A percentile compares a stretch with the other conserved stretches of the same genome.
Evolutionary conservation across 37 sponge, comb jelly and placozoan species (phyloP).

Genomic region (Chondrosia reniformis): DNA sequence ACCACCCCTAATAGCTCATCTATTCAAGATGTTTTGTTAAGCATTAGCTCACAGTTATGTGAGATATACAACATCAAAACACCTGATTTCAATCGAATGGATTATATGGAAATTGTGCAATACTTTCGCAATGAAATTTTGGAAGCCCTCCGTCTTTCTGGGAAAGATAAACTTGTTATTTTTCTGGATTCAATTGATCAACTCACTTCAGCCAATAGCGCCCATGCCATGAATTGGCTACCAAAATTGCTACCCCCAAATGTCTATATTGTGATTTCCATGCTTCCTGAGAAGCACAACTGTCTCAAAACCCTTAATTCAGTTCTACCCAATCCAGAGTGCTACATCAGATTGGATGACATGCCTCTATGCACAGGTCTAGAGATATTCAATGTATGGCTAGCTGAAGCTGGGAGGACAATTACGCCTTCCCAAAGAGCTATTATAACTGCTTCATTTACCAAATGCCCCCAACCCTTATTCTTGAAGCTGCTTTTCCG

Average conservation of each 20-base stretch:
- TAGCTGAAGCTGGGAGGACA: constrained; percentile 15
- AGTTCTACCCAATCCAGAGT: constrained; percentile 6
- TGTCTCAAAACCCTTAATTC: constrained; percentile 36
- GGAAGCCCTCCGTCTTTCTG: not conserved
- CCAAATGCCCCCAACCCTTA: constrained; percentile 40
- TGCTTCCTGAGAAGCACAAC: constrained; percentile 41
- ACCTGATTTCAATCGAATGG: constrained; percentile 28
- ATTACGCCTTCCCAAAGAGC: constrained; percentile 15
- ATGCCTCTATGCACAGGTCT: constrained; percentile 34
- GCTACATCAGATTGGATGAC: constrained; percentile 29
- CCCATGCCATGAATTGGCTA: constrained; percentile 58
- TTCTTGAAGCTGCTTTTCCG: constrained; percentile 51
- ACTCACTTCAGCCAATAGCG: constrained; percentile 45
- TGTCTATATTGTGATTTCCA: constrained; percentile 57
- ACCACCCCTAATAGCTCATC: constrained; percentile 52
- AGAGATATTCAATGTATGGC: constrained; percentile 45
- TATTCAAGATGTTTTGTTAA: constrained; percentile 39
- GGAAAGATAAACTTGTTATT: constrained; percentile 22
- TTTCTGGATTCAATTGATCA: constrained; percentile 77
- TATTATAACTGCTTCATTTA: constrained; percentile 31
- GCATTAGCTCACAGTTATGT: constrained; percentile 57
- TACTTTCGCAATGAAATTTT: constrained; percentile 40
- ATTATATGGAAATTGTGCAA: constrained; percentile 19
- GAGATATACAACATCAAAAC: constrained; percentile 4
- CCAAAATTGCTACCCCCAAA: constrained; percentile 48